Percentiles rank a stretch among this genome's conserved stretches.
These are phyloP conservation scores for Willowsia nigromaculata DNA, from an alignment of 2,888 invertebrate genomes.

Conservation along the genomic window DNA sequence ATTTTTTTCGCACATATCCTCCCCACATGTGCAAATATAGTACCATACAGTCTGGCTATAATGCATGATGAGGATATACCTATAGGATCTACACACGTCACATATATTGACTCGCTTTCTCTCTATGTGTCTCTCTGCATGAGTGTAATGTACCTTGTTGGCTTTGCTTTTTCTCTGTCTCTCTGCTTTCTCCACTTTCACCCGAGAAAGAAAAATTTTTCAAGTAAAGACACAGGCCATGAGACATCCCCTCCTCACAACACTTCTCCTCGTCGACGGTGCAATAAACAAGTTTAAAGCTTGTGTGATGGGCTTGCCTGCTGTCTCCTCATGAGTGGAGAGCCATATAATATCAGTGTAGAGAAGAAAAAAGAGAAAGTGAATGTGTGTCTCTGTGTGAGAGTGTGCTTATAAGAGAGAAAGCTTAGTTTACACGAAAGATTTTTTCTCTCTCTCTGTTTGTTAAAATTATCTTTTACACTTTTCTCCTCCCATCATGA, in stretches of 20 bases:
- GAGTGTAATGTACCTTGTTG: constrained; percentile 36
- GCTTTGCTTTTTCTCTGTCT: neutral
- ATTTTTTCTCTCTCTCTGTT: constrained; percentile 37
- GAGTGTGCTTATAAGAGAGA: too few species aligned
- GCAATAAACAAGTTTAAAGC: constrained; percentile 53
- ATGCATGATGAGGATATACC: neutral
- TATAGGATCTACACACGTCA: constrained; percentile 1
- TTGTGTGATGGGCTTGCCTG: constrained; percentile 56
- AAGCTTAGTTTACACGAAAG: constrained; percentile 25
- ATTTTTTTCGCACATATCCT: neutral
- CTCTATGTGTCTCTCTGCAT: neutral
- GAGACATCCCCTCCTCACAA: constrained; percentile 53
- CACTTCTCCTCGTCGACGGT: constrained; percentile 49
- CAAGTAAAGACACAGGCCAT: constrained; percentile 62
- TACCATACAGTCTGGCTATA: neutral
- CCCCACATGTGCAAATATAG: neutral
- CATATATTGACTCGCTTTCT: neutral
- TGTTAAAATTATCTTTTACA: constrained; percentile 57
- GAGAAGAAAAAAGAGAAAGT: neutral
- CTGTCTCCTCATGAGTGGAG: constrained; percentile 46
- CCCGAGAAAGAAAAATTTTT: constrained; percentile 23
- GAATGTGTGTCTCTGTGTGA: neutral
- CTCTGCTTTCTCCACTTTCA: constrained; percentile 35
- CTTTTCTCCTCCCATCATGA: constrained; percentile 25
- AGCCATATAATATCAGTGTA: neutral